Base-by-base conservation (phyloP, 2,113 vertebrate species). In the Microcebus jonahi region DNA sequence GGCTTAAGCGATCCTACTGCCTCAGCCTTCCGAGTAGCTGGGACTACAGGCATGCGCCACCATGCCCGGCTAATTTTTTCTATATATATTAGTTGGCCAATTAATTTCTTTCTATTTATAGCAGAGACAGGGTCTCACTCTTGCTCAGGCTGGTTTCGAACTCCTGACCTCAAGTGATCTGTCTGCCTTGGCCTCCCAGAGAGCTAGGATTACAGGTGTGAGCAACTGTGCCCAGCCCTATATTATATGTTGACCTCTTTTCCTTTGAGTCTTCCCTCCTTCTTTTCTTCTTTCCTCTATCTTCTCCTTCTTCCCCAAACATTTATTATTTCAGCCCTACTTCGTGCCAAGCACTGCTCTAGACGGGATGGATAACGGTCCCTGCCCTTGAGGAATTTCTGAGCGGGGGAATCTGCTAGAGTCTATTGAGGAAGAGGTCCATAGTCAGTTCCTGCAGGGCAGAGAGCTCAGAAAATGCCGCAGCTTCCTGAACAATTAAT, bases 291-390 rank as follows among this genome's bases (percentile, higher is more conserved):
- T 34, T 84, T 39, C 25, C 2, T 45, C 23, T 36, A 4, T 17
- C 67, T 76, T 71, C 12, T 48, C 23, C 86, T 31, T 75, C 80
- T 53, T 45, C 67, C 29, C 15, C 59, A 71, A 55, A 70, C 29
- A 36, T 29, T 50, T 80, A 34, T 88, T 15, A 87, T 73, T 31
- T 45, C 76, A 29, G 13, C 8, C 8, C 27, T 67, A 25, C 12
- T 42, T 8, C 27, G 67, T 53, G 5, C 14, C 31, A 45, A 83
- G 86, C 6, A 9, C 1, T 34, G 27, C 2, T 0, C 68, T 83
- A 25, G 29, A 63, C 0, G 0, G 36, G 42, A 48, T 25, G 29
- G 27, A 39, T 13, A 36, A 11, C 0, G 4, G 39, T 50, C 5
- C 80, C 39, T 13, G 6, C 3, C 42, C 76, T 34, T 57, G 13